Conservation (phyloP, 2,888 invertebrate genomes). For the Drosophila eohydei region DNA sequence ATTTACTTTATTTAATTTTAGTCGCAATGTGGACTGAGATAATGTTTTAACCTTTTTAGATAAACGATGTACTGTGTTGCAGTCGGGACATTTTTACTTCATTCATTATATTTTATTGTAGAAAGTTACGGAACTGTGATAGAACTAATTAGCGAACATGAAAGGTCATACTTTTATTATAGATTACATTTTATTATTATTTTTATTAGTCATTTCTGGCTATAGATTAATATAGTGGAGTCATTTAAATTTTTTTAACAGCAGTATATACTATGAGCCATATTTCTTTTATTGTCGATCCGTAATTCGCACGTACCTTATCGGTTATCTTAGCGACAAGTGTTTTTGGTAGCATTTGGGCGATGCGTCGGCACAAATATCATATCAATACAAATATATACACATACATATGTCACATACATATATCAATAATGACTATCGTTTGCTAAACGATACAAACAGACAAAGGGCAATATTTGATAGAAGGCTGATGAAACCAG, state of each 20-base stretch:
- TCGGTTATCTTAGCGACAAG: slow-evolving; percentile 33
- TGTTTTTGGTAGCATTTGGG: slow-evolving; percentile 17
- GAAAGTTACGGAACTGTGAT: neutral
- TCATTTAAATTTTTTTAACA: neutral
- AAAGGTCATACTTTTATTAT: neutral
- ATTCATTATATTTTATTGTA: neutral
- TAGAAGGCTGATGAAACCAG: slow-evolving; percentile 41
- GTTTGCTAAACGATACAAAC: slow-evolving; percentile 7
- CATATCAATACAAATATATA: neutral
- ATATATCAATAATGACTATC: slow-evolving; percentile 5
- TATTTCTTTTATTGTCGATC: slow-evolving; percentile 1
- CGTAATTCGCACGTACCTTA: slow-evolving; percentile 11
- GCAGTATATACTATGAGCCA: neutral
- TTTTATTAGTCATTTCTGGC: neutral
- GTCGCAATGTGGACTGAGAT: no score
- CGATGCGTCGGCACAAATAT: slow-evolving; percentile 18
- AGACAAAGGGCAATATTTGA: slow-evolving; percentile 19
- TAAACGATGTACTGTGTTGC: no score
- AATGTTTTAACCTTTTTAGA: neutral
- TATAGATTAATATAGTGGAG: neutral
- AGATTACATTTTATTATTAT: neutral
- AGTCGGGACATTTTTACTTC: no score
- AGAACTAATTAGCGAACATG: neutral
- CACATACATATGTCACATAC: neutral
- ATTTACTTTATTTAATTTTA: neutral